These are phyloP conservation scores for Platyrinchus mystaceus DNA, from an alignment of 2,797 vertebrate species.

Conservation along the genomic window DNA sequence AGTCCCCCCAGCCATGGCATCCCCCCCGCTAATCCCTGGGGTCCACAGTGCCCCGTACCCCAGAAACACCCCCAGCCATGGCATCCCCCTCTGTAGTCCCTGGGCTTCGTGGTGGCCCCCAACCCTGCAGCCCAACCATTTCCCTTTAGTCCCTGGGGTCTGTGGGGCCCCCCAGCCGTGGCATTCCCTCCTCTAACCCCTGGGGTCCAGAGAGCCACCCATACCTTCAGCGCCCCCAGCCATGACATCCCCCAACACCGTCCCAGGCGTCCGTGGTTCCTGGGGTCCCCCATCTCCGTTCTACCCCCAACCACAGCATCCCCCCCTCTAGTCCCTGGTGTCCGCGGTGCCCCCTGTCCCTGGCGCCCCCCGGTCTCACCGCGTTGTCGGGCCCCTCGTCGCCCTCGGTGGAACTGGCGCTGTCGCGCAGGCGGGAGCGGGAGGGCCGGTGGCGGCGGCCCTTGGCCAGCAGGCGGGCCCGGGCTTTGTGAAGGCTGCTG, in stretches of 20 bases:
- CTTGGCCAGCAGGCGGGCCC: conserved; percentile 85
- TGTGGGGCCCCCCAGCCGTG: background rate
- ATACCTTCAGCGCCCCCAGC: too few species aligned
- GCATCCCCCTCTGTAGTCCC: too few species aligned
- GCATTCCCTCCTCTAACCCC: background rate
- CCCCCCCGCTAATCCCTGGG: too few species aligned
- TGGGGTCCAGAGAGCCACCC: background rate
- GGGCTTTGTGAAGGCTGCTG: conserved; percentile 89
- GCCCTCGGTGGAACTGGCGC: conserved; percentile 86
- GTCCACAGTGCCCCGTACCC: too few species aligned
- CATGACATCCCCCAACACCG: background rate
- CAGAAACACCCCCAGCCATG: too few species aligned
- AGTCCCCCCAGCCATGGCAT: too few species aligned
- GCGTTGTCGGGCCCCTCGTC: conserved; percentile 81
- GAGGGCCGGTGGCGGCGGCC: conserved; percentile 83
- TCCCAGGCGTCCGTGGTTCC: too few species aligned
- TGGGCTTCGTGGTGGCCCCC: background rate
- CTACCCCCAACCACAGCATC: background rate
- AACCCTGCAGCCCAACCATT: background rate
- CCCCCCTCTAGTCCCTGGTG: too few species aligned
- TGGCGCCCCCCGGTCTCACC: background rate
- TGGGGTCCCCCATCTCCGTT: too few species aligned
- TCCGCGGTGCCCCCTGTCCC: background rate
- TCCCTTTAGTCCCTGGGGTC: background rate
- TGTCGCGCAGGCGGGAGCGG: conserved; percentile 85